Conservation (phyloP, 1,140 invertebrate species). For the Brachystomella parvula region DNA sequence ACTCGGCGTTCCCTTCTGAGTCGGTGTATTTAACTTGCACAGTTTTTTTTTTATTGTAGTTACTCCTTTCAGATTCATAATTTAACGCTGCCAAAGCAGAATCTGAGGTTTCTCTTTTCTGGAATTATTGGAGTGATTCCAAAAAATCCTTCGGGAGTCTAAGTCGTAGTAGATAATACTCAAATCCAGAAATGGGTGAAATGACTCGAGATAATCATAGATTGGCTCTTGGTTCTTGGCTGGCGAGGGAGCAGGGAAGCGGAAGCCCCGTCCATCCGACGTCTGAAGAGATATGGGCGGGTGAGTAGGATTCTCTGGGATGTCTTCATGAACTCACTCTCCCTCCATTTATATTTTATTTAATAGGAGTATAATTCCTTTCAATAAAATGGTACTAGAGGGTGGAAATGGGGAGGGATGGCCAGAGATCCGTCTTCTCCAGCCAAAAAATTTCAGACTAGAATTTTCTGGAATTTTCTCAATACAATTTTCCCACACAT, state of each 20-base stretch:
- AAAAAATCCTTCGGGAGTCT: neutral
- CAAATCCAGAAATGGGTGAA: constrained; percentile 10
- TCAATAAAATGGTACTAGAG: neutral
- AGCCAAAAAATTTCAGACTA: neutral
- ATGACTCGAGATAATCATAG: constrained; percentile 4
- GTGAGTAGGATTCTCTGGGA: neutral
- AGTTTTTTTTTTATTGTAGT: too few relatives aligned
- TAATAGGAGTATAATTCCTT: constrained; percentile 12
- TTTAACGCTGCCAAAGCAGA: neutral
- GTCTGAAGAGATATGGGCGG: neutral
- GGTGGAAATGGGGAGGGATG: neutral
- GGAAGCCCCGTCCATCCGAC: too few relatives aligned
- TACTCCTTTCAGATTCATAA: constrained; percentile 6
- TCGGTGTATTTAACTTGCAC: too few relatives aligned
- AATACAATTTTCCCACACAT: neutral
- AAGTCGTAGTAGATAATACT: constrained; percentile 10
- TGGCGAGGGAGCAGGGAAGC: too few relatives aligned
- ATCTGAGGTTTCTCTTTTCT: neutral
- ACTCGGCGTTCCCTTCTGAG: too few relatives aligned
- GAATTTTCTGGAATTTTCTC: neutral
- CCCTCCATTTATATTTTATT: neutral
- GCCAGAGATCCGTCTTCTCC: neutral
- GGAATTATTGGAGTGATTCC: neutral
- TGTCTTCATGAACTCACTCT: neutral
- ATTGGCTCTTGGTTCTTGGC: neutral